Percentiles rank a stretch among this genome's conserved stretches.
phyloP scores from a whole-genome alignment of 2,888 invertebrate species.

The Galerucella nymphaeae region DNA sequence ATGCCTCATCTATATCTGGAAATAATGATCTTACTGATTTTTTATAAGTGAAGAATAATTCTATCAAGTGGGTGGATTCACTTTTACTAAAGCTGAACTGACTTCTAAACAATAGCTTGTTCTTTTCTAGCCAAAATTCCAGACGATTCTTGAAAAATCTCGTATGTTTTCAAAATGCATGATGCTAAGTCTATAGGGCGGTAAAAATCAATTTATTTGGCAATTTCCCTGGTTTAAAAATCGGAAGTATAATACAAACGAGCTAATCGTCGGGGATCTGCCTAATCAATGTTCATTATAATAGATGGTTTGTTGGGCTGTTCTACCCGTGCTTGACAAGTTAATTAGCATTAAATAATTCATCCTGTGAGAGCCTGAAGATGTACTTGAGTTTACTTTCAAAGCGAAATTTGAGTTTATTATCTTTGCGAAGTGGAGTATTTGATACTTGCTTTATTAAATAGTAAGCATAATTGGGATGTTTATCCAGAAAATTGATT shows the following conservation, averaged over 20 bases:
- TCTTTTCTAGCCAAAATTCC: too few species aligned
- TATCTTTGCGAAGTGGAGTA: not conserved
- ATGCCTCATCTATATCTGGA: too few species aligned
- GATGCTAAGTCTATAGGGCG: slow-evolving; percentile 25
- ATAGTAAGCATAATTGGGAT: not conserved
- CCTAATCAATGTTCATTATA: slow-evolving; percentile 1
- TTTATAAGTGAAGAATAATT: too few species aligned
- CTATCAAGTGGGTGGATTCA: slow-evolving; percentile 18
- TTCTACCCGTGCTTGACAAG: not conserved
- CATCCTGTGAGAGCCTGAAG: not conserved
- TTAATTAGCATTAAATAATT: not conserved
- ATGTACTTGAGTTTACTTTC: not conserved
- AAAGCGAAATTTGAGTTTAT: not conserved
- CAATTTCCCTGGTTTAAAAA: not conserved
- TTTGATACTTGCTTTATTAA: not conserved
- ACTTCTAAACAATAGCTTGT: slow-evolving; percentile 7
- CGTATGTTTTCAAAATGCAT: slow-evolving; percentile 22
- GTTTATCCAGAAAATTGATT: not conserved
- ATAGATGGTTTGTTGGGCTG: not conserved
- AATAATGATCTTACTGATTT: too few species aligned
- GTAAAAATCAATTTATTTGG: slow-evolving; percentile 17
- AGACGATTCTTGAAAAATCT: slow-evolving; percentile 19
- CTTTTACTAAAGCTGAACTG: slow-evolving; percentile 26
- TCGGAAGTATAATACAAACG: not conserved
- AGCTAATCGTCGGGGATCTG: not conserved